Evolutionary conservation across 2,888 invertebrate species (phyloP).

Genomic region (Ametastegia equiseti): DNA sequence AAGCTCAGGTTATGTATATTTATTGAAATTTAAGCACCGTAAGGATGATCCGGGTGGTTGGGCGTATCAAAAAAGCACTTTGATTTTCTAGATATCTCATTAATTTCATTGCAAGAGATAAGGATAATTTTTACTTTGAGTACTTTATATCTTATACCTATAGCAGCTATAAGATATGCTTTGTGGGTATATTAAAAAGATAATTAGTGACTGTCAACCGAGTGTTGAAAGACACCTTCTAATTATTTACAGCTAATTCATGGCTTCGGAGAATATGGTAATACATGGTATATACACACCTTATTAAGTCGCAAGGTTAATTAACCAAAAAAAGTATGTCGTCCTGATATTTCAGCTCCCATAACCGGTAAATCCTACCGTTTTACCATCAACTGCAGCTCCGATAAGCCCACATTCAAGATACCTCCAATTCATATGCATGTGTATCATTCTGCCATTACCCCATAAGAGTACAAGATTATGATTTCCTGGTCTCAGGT

Average conservation of each 20-base stretch:
- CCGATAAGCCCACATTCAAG: conserved; percentile 30
- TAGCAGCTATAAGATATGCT: too few species aligned
- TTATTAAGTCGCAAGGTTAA: conserved; percentile 42
- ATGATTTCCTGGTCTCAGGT: neutral
- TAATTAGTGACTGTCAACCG: conserved; percentile 43
- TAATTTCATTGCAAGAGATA: conserved; percentile 18
- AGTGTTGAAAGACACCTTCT: conserved; percentile 45
- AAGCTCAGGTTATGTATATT: neutral
- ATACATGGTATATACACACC: conserved; percentile 24
- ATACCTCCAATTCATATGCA: neutral
- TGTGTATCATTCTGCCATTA: neutral
- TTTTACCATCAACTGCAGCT: neutral
- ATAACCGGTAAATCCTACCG: conserved; percentile 18
- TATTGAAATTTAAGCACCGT: neutral
- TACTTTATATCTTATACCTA: too few species aligned
- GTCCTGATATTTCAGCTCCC: neutral
- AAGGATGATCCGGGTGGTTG: neutral
- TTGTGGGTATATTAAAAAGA: conserved; percentile 33
- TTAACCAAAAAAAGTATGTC: conserved; percentile 19
- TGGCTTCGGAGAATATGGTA: conserved; percentile 40
- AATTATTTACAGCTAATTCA: conserved; percentile 45
- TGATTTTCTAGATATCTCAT: conserved; percentile 19
- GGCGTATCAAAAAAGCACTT: conserved; percentile 4
- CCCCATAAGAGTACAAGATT: neutral
- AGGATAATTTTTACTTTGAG: neutral